phyloP scores from a whole-genome alignment of 2,113 vertebrate species.

The Lampris incognitus region DNA sequence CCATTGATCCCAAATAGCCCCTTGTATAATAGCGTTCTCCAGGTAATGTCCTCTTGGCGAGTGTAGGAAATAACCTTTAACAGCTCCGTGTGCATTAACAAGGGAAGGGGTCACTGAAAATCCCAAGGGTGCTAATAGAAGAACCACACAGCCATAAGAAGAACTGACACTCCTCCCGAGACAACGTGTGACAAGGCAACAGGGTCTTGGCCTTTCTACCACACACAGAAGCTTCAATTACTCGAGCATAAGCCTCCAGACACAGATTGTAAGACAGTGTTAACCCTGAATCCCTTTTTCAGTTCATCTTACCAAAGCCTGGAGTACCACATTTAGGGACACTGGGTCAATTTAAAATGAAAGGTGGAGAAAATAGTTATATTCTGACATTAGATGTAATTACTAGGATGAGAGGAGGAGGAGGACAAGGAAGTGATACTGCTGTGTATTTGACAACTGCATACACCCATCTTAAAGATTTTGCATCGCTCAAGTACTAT shows the following conservation, averaged over 20 bases:
- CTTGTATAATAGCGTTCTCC: slow-evolving; percentile 43
- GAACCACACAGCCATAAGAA: slow-evolving; percentile 23
- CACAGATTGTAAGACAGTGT: background rate
- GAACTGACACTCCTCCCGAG: slow-evolving; percentile 27
- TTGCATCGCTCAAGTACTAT: no score
- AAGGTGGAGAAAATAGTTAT: background rate
- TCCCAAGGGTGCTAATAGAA: slow-evolving; percentile 23
- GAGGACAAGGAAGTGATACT: background rate
- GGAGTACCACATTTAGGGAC: slow-evolving; percentile 1
- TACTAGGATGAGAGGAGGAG: background rate
- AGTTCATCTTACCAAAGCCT: slow-evolving; percentile 14
- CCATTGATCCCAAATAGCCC: slow-evolving; percentile 44
- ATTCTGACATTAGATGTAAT: background rate
- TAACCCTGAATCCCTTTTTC: slow-evolving; percentile 28
- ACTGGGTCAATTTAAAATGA: background rate
- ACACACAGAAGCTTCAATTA: slow-evolving; percentile 41
- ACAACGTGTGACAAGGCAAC: slow-evolving; percentile 21
- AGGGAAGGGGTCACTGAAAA: slow-evolving; percentile 43
- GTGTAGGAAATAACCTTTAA: slow-evolving; percentile 44
- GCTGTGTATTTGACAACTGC: background rate
- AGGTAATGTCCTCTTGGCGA: slow-evolving; percentile 34
- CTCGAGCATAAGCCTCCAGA: slow-evolving; percentile 19
- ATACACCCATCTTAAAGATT: no score
- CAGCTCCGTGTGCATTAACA: slow-evolving; percentile 24
- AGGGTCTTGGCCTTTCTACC: slow-evolving; percentile 39